Percentiles rank a stretch among this genome's conserved stretches.
Evolutionary conservation across 2,797 vertebrate species (phyloP).

Genomic region (Orientallactaga sibirica): DNA sequence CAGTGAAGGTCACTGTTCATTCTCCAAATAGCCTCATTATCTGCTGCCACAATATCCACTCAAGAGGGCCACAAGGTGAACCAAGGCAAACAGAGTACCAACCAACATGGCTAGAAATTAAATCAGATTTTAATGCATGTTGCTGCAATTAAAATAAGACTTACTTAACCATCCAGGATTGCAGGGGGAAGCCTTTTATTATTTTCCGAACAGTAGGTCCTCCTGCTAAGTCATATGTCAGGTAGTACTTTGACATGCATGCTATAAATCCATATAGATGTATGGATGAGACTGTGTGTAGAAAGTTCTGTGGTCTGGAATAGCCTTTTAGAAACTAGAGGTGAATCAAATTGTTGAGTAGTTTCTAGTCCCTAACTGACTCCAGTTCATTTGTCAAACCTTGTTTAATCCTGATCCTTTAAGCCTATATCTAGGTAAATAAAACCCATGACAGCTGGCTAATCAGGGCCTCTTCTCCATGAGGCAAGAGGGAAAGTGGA

Average conservation of each 20-base stretch:
- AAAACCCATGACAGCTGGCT: constrained; percentile 14
- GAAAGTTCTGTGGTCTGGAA: background rate
- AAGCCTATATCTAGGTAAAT: background rate
- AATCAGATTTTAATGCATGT: constrained; percentile 7
- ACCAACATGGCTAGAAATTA: constrained; percentile 34
- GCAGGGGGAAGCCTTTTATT: background rate
- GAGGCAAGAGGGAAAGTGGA: background rate
- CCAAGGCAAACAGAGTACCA: background rate
- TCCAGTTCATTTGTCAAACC: constrained; percentile 18
- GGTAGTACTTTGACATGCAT: background rate
- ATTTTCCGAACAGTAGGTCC: background rate
- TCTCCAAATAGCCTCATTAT: constrained; percentile 46
- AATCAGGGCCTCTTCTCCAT: constrained; percentile 35
- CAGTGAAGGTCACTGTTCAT: constrained; percentile 43
- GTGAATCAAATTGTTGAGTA: background rate
- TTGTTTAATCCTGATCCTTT: constrained; percentile 31
- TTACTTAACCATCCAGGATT: background rate
- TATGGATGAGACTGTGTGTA: background rate
- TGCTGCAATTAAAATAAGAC: constrained; percentile 32
- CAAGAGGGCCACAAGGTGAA: background rate
- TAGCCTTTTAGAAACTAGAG: background rate
- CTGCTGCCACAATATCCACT: constrained; percentile 18
- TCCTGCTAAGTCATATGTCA: background rate
- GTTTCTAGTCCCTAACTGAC: background rate
- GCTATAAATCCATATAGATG: constrained; percentile 22